Conservation (phyloP, 2,797 vertebrate genomes). For the Acrossocheilus wenchowensis region DNA sequence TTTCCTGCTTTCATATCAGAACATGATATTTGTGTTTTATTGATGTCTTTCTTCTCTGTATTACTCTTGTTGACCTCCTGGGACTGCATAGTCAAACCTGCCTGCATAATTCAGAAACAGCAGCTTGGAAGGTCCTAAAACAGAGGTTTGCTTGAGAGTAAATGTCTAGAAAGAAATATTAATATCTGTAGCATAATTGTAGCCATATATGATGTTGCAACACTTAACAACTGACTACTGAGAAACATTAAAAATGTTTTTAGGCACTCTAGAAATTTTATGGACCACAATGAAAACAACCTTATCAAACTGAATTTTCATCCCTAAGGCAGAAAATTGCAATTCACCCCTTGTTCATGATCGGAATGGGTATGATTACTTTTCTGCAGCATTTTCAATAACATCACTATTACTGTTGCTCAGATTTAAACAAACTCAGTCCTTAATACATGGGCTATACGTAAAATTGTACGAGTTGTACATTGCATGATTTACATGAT, state of each 20-base stretch:
- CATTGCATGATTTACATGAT: not conserved
- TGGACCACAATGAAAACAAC: not conserved
- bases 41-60: constrained; percentile 47
- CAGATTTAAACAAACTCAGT: not conserved
- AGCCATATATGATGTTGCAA: not conserved
- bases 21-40: constrained; percentile 44
- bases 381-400: not conserved
- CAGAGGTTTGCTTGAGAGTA: not conserved
- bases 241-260: not conserved
- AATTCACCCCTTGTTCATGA: not conserved
- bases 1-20: constrained; percentile 63
- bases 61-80: constrained; percentile 40
- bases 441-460: not conserved
- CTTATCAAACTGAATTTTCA: not conserved
- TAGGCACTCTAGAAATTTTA: not conserved
- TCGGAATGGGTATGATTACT: not conserved
- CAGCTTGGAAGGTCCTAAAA: not conserved
- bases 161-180: not conserved
- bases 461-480: not conserved
- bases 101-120: constrained; percentile 26
- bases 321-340: not conserved
- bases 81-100: constrained; percentile 7
- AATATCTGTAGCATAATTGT: not conserved
- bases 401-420: not conserved
- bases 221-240: not conserved